Conservation (phyloP, 2,113 vertebrate species). For the Empidonax alnorum region DNA sequence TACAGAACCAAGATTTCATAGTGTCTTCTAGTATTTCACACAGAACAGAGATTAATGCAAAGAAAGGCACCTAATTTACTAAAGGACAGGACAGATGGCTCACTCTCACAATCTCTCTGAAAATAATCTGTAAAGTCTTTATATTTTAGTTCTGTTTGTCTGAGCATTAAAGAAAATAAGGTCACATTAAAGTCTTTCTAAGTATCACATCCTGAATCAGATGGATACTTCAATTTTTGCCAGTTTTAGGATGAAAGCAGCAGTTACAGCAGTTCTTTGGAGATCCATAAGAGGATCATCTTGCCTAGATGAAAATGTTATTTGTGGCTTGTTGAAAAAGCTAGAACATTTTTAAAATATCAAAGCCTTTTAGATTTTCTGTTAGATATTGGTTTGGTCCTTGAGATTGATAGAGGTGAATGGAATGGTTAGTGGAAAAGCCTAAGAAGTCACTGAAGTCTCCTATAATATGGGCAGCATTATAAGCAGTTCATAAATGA, state of each 20-base stretch:
- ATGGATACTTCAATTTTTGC: constrained; percentile 65
- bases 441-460: not conserved
- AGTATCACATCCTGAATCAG: not conserved
- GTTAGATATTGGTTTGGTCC: not conserved
- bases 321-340: constrained; percentile 14
- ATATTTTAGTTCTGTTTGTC: not conserved
- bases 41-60: not conserved
- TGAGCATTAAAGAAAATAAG: constrained; percentile 10
- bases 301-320: constrained; percentile 16
- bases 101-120: not conserved
- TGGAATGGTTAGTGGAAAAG: not conserved
- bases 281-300: not conserved
- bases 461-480: not conserved
- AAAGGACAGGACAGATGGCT: not conserved
- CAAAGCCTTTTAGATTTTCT: not conserved
- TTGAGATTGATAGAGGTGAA: not conserved
- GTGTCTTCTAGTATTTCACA: not conserved
- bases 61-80: not conserved
- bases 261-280: constrained; percentile 1
- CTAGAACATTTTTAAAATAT: not conserved
- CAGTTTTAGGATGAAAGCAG: constrained; percentile 26
- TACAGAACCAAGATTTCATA: not conserved
- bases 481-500: not conserved
- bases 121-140: not conserved
- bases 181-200: constrained; percentile 20